These are phyloP conservation scores for Tetramorium alpestre DNA, from an alignment of 1,140 invertebrate genomes.

Conservation along the genomic window DNA sequence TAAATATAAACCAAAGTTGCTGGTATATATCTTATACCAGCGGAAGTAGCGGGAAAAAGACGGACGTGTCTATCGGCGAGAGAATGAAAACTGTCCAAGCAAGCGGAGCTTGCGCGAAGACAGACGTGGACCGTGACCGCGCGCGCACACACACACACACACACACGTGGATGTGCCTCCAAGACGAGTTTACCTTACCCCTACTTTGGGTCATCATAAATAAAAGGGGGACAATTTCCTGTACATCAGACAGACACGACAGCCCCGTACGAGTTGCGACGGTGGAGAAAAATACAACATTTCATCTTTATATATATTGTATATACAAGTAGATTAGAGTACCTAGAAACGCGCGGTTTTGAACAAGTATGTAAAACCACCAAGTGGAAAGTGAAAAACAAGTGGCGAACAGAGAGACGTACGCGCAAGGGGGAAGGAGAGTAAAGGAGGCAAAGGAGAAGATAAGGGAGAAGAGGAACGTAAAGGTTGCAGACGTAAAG, in stretches of 20 bases:
- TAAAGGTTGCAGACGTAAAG: slow-evolving; percentile 76
- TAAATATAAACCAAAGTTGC: no score
- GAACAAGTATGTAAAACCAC: no score
- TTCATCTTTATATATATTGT: no score
- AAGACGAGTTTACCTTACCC: slow-evolving; percentile 82
- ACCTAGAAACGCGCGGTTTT: no score
- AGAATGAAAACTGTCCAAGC: slow-evolving; percentile 73
- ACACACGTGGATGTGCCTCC: slow-evolving; percentile 28
- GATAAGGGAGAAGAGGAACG: slow-evolving; percentile 40
- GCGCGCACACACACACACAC: background rate
- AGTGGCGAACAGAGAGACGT: no score
- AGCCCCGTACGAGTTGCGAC: no score
- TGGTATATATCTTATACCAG: no score
- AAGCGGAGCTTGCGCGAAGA: slow-evolving; percentile 76
- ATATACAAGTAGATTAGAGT: no score
- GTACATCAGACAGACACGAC: background rate
- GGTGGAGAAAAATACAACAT: no score
- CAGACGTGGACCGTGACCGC: slow-evolving; percentile 81
- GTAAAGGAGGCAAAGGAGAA: background rate
- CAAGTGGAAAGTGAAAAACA: no score
- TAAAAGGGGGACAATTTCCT: slow-evolving; percentile 72
- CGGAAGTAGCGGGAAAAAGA: no score
- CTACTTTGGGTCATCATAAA: slow-evolving; percentile 72
- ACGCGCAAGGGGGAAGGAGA: slow-evolving; percentile 39
- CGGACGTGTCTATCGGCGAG: slow-evolving; percentile 78